Base-by-base conservation (phyloP, 2,797 vertebrate genomes). In the Pseudochaenichthys georgianus region DNA sequence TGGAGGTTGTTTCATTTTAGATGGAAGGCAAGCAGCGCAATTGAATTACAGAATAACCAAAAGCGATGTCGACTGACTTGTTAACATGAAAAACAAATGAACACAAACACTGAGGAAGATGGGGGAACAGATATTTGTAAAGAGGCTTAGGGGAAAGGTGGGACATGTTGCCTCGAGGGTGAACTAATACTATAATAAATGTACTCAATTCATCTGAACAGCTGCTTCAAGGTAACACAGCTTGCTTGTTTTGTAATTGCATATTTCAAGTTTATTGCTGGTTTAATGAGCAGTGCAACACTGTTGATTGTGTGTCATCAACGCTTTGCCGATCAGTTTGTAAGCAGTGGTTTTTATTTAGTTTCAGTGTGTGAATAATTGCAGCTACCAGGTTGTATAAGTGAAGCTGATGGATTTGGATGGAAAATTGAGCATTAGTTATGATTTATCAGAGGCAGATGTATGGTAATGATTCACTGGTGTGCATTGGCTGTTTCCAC, bases 271-370 rank as follows among this genome's bases (percentile, higher is more conserved):
- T 64, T 59, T 65, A 74, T 23, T 41, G 61, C 46, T 45, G 64
- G 9, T 74, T 68, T 69, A 81, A 77, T 73, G 69, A 75, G 70
- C 28, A 16, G 19, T 16, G 43, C 34, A 57, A 31, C 54, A n/a
- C 55, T 72, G 55, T 50, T 31, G 59, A 15, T 13, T 47, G 13
- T 31, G 50, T 2, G 38, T 53, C 63, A 64, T 73, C 58, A 42
- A 31, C 70, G 61, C 64, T 65, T 58, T 54, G 46, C 59, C 45
- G 46, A 63, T 69, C 42, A 17, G 28, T 57, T 42, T 60, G 9
- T 16, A 17, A 50, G 34, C 63, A n/a, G 55, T 5, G 0, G 23
- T 0, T 1, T 60, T 15, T 23, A 1, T 57, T 70, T 43, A 45
- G 48, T 59, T 23, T 13, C 15, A n/a, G 19, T 9, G 34, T 46